These are phyloP conservation scores for Acronicta aceris DNA, from an alignment of 2,888 invertebrate genomes.

Conservation along the genomic window DNA sequence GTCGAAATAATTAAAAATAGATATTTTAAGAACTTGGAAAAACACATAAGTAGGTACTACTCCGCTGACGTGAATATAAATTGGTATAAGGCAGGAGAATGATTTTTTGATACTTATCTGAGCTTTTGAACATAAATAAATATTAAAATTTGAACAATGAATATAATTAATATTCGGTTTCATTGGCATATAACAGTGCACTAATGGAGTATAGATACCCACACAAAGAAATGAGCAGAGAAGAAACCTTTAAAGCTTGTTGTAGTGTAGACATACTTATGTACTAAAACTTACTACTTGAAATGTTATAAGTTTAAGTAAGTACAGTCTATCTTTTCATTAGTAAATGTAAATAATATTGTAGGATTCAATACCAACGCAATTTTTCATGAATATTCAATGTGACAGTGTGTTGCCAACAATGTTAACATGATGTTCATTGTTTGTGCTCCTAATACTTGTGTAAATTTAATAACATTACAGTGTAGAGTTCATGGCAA, in stretches of 20 bases:
- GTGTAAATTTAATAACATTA: conserved; percentile 30
- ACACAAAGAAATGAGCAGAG: background rate
- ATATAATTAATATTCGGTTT: background rate
- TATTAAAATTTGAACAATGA: background rate
- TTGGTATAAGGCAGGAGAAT: too few relatives aligned
- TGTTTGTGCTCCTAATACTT: conserved; percentile 37
- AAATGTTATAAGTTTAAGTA: too few relatives aligned
- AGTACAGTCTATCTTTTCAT: too few relatives aligned
- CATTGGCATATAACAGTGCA: background rate
- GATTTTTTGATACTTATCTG: background rate
- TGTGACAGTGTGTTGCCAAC: conserved; percentile 11
- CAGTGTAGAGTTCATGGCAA: conserved; percentile 46
- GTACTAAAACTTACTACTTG: too few relatives aligned
- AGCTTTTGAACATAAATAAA: background rate
- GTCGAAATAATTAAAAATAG: conserved; percentile 15
- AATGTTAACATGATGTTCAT: conserved; percentile 24
- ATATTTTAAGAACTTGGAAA: background rate
- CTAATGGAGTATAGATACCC: background rate
- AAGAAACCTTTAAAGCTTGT: too few relatives aligned
- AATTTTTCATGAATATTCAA: conserved; percentile 32
- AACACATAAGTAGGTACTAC: too few relatives aligned
- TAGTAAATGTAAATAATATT: too few relatives aligned
- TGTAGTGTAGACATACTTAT: too few relatives aligned
- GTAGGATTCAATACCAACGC: too few relatives aligned
- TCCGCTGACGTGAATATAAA: too few relatives aligned